Percentiles rank a stretch among this genome's conserved stretches.
Conservation (phyloP, 2,797 vertebrate genomes). For the Coranthus polyacanthus region DNA sequence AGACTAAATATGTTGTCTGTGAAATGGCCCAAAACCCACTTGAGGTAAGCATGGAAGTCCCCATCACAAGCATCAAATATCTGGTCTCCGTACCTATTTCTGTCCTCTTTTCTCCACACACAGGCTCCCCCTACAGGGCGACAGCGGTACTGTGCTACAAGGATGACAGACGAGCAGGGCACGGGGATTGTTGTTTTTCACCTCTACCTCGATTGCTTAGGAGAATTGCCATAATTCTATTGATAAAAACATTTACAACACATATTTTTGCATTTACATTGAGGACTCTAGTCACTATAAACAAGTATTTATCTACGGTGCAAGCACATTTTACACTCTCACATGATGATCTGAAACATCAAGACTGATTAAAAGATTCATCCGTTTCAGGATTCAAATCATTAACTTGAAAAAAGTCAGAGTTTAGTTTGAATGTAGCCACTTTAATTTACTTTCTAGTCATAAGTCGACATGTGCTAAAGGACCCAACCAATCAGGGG, state of each 20-base stretch:
- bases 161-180: conserved; percentile 55
- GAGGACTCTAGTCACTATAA: too few species aligned
- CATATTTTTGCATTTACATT: not conserved
- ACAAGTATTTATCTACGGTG: not conserved
- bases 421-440: not conserved
- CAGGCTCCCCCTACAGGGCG: conserved; percentile 82
- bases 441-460: conserved; percentile 10
- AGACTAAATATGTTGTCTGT: conserved; percentile 79
- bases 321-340: conserved; percentile 19
- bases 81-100: conserved; percentile 61
- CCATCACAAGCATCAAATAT: conserved; percentile 71
- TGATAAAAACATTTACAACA: conserved; percentile 13
- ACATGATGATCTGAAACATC: not conserved
- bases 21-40: conserved; percentile 82
- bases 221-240: conserved; percentile 1
- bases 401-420: not conserved
- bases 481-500: conserved; percentile 2
- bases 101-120: conserved; percentile 67
- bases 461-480: not conserved
- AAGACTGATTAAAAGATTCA: not conserved
- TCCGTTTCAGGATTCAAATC: not conserved
- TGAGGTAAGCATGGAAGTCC: conserved; percentile 83
- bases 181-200: not conserved
- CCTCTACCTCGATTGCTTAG: conserved; percentile 6
- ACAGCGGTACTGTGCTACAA: conserved; percentile 61